Evolutionary conservation across 2,797 vertebrate genomes (phyloP).

Genomic region (Sparus aurata): DNA sequence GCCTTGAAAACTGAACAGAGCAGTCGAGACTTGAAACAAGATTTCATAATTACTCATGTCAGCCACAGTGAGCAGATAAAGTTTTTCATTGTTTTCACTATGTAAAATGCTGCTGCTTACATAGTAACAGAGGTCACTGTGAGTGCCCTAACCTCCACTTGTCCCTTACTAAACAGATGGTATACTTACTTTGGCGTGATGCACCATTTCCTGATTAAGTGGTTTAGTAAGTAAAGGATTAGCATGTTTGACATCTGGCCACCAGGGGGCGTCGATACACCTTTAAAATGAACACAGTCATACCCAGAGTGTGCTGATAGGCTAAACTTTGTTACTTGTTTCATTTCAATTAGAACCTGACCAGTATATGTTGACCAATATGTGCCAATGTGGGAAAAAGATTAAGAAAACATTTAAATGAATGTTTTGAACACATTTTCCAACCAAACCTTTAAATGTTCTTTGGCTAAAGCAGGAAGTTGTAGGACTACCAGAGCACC

Average conservation of each 20-base stretch:
- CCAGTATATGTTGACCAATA: too few relatives aligned
- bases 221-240: conserved; percentile 50
- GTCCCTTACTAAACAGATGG: conserved; percentile 20
- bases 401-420: neutral
- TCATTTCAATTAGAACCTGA: neutral
- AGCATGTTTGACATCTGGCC: conserved; percentile 25
- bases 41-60: neutral
- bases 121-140: conserved; percentile 4
- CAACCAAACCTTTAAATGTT: neutral
- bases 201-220: conserved; percentile 40
- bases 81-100: neutral
- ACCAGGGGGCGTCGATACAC: conserved; percentile 36
- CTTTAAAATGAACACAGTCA: neutral
- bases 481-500: neutral
- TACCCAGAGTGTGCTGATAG: neutral
- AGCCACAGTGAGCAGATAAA: neutral
- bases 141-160: conserved; percentile 1
- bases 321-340: neutral
- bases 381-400: too few relatives aligned
- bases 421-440: neutral
- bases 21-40: too few relatives aligned
- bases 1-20: neutral
- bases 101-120: neutral
- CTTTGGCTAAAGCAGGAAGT: neutral
- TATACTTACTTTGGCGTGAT: conserved; percentile 12